Evolutionary conservation across 2,888 invertebrate species (phyloP).

Genomic region (Platerodrilus igneus): DNA sequence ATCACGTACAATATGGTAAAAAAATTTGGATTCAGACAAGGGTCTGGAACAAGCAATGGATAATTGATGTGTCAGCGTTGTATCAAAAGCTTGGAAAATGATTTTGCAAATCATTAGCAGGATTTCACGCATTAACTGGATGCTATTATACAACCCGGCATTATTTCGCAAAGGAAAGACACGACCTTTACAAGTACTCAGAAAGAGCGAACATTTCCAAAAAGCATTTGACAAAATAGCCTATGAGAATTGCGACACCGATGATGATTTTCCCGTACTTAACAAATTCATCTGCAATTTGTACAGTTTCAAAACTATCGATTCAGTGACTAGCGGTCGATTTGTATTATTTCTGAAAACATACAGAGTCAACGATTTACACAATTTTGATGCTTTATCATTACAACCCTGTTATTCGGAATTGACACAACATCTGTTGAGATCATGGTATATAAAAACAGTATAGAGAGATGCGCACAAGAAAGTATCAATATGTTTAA

Average conservation of each 20-base stretch:
- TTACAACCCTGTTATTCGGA: too few relatives aligned
- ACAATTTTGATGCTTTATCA: too few relatives aligned
- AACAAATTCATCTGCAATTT: neutral
- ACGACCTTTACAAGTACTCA: conserved; percentile 6
- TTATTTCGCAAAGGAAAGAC: conserved; percentile 9
- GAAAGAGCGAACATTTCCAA: conserved; percentile 3
- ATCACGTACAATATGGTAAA: conserved; percentile 6
- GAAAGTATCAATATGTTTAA: too few relatives aligned
- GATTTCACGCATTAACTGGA: conserved; percentile 12
- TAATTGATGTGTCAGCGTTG: conserved; percentile 1
- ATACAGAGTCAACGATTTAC: too few relatives aligned
- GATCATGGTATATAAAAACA: too few relatives aligned
- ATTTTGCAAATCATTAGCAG: conserved; percentile 4
- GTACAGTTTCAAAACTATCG: too few relatives aligned
- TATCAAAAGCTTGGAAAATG: conserved; percentile 7
- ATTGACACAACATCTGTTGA: too few relatives aligned
- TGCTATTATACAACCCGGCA: conserved; percentile 7
- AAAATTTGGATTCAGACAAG: conserved; percentile 11
- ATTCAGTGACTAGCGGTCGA: too few relatives aligned
- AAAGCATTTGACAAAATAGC: conserved; percentile 4
- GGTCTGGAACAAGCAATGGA: conserved; percentile 1
- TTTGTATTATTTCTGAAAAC: too few relatives aligned
- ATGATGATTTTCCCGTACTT: neutral
- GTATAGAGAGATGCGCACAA: too few relatives aligned
- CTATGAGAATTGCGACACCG: too few relatives aligned